phyloP scores from a whole-genome alignment of 2,888 invertebrate genomes.

The Eilema caniola region DNA sequence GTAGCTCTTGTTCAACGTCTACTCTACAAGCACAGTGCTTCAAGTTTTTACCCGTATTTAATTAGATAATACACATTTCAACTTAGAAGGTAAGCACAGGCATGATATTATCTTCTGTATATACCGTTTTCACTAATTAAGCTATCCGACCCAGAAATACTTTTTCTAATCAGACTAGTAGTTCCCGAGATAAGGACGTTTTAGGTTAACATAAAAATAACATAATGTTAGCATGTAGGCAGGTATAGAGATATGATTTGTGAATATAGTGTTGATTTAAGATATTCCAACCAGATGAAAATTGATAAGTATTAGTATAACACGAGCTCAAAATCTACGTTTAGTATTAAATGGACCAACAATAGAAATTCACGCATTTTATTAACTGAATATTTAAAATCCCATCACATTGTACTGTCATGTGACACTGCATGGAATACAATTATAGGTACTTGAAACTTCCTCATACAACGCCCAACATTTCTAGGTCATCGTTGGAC shows the following conservation, averaged over 20 bases:
- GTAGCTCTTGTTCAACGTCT: background rate
- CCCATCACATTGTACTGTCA: conserved; percentile 21
- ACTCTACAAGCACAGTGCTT: too few species aligned
- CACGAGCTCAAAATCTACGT: background rate
- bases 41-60: background rate
- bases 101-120: background rate
- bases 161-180: background rate
- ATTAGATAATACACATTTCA: background rate
- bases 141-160: background rate
- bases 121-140: background rate
- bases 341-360: background rate
- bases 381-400: conserved; percentile 20
- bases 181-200: background rate
- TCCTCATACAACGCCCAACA: conserved; percentile 39
- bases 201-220: background rate
- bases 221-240: background rate
- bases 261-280: background rate
- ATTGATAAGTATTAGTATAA: background rate
- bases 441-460: conserved; percentile 46
- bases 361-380: background rate
- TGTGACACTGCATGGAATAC: conserved; percentile 32
- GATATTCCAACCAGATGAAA: background rate
- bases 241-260: background rate
- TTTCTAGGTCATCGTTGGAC: conserved; percentile 50
- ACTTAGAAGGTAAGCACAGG: background rate